phyloP scores from a whole-genome alignment of 2,888 invertebrate genomes.

The Podotricha telesiphe region DNA sequence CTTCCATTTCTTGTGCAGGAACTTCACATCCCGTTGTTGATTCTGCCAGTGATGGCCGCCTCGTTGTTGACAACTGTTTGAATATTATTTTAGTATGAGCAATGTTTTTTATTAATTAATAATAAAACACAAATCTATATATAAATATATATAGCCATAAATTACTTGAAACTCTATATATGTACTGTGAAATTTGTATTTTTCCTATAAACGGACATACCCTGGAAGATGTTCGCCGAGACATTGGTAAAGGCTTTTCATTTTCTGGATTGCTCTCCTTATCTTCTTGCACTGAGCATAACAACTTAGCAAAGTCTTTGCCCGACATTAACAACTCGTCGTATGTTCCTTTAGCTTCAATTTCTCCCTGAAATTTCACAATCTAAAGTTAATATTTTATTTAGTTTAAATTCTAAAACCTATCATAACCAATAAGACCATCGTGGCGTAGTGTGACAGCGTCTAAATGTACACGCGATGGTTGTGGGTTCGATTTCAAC shows the following conservation, averaged over 20 bases:
- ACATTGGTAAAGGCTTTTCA: constrained; percentile 64
- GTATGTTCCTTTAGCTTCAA: constrained; percentile 85
- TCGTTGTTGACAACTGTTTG: constrained; percentile 74
- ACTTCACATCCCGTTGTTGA: constrained; percentile 70
- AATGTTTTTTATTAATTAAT: no score
- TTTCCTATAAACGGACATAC: constrained; percentile 47
- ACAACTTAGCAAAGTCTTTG: constrained; percentile 85
- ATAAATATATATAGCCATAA: neutral
- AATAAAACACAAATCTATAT: no score
- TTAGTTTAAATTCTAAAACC: no score
- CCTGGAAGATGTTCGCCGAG: constrained; percentile 71
- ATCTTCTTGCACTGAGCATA: constrained; percentile 76
- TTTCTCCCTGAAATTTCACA: constrained; percentile 76
- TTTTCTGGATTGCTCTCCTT: constrained; percentile 64
- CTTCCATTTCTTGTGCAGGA: constrained; percentile 83
- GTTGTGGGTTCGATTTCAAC: no score
- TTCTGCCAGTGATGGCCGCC: constrained; percentile 75
- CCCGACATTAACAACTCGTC: constrained; percentile 82
- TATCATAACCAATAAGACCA: no score
- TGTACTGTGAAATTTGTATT: neutral
- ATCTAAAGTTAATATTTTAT: neutral
- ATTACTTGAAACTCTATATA: neutral
- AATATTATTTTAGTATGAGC: no score
- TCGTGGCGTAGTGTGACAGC: no score
- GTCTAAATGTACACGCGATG: no score